These are phyloP conservation scores for Xylophagus ater DNA, from an alignment of 2,888 invertebrate genomes.

Conservation along the genomic window DNA sequence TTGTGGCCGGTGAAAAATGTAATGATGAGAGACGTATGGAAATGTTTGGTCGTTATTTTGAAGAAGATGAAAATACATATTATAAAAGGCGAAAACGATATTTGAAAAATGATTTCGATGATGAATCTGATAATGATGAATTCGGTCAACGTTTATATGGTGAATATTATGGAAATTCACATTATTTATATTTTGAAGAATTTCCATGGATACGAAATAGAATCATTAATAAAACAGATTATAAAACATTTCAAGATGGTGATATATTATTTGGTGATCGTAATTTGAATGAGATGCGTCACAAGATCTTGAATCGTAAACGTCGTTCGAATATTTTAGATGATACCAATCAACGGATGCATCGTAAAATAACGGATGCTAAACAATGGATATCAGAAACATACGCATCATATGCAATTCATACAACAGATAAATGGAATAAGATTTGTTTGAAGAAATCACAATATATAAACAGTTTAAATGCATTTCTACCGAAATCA, in stretches of 20 bases:
- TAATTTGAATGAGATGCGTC: slow-evolving; percentile 42
- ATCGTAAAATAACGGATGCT: slow-evolving; percentile 60
- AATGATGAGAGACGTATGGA: slow-evolving; percentile 51
- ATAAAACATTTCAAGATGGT: slow-evolving; percentile 37
- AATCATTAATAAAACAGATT: slow-evolving; percentile 17
- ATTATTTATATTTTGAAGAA: slow-evolving; percentile 11
- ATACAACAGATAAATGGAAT: slow-evolving; percentile 67
- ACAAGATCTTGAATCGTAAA: slow-evolving; percentile 43
- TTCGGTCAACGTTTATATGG: slow-evolving; percentile 36
- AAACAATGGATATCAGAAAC: slow-evolving; percentile 81
- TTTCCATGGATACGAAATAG: too few relatives aligned
- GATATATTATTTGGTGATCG: slow-evolving; percentile 46
- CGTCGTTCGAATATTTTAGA: slow-evolving; percentile 41
- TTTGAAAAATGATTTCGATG: slow-evolving; percentile 15
- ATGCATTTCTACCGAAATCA: slow-evolving; percentile 64
- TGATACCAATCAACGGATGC: slow-evolving; percentile 49
- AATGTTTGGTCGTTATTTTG: slow-evolving; percentile 39
- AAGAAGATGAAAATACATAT: slow-evolving; percentile 48
- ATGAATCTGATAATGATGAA: slow-evolving; percentile 11
- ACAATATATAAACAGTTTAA: slow-evolving; percentile 67
- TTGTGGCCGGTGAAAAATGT: slow-evolving; percentile 62
- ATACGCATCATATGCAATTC: slow-evolving; percentile 77
- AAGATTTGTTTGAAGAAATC: slow-evolving; percentile 70
- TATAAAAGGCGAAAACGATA: slow-evolving; percentile 40
- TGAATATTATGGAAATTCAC: slow-evolving; percentile 20